Percentiles rank a stretch among this genome's conserved stretches.
These are phyloP conservation scores for Pseudococcus viburni DNA, from an alignment of 2,888 invertebrate species.

Conservation along the genomic window DNA sequence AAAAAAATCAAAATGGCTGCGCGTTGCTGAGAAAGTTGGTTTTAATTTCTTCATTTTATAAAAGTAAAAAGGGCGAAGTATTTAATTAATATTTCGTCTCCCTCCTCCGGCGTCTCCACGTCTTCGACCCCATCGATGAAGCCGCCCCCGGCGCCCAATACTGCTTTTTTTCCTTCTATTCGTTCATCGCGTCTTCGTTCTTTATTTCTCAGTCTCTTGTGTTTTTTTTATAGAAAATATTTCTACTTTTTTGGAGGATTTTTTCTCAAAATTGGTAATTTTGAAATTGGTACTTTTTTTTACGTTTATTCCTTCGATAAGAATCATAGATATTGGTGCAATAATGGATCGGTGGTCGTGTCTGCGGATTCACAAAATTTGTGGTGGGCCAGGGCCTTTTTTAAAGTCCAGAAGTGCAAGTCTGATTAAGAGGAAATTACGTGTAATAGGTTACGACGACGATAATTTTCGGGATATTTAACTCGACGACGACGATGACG, in stretches of 20 bases:
- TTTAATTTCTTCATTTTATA: conserved; percentile 43
- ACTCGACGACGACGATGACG: not conserved
- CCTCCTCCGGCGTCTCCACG: not conserved
- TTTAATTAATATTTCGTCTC: conserved; percentile 48
- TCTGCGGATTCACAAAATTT: no score
- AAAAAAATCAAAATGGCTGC: conserved; percentile 48
- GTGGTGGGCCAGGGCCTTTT: no score
- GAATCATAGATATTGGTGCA: no score
- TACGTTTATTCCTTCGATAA: no score
- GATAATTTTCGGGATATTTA: not conserved
- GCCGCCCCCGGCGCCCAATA: not conserved
- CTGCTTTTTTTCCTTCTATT: not conserved
- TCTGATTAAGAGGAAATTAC: not conserved
- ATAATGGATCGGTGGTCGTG: no score
- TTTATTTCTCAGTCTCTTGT: not conserved
- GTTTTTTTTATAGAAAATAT: not conserved
- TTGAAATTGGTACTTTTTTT: no score
- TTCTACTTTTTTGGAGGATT: not conserved
- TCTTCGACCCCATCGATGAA: not conserved
- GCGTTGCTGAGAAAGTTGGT: conserved; percentile 50
- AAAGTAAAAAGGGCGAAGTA: conserved; percentile 20
- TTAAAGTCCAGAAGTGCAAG: no score
- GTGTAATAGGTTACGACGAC: not conserved
- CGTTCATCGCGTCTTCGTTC: not conserved
- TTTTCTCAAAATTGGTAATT: no score